Evolutionary conservation across 2,113 vertebrate species (phyloP), one percentile per base, ranked within the genome.

Genomic region (Mus pahari): DNA sequence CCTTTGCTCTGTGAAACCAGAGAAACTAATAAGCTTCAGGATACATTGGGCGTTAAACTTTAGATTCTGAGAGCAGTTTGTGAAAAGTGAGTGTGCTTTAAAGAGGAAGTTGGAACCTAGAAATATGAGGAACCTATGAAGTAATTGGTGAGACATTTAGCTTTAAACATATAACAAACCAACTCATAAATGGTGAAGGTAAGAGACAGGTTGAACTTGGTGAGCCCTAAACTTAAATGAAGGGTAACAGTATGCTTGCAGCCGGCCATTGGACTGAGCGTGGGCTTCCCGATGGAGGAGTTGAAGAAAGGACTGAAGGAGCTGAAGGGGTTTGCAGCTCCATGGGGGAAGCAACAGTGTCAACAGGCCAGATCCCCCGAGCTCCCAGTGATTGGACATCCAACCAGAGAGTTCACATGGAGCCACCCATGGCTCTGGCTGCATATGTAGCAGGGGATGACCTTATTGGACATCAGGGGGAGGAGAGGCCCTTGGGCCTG

Each of bases 191-290:
- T 17, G 92, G 36, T 58, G 73, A 91, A 26, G 22, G 28, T 10
- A 62, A 9, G 87, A 82, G 39, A 78, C 7, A 10, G 16, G 19
- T 90, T 97, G 89, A 92, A 89, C 70, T 95, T 71, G 68, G 19
- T 86, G 53, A 66, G 14, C 62, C 4, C 3, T 42, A 75, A 78
- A 92, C 53, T 75, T 86, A 83, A 31, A 92, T 77, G 58, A 88
- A 50, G 3, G 26, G 58, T 19, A 70, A 28, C 58, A 74, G 55
- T 13, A 19, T 62, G 70, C 36, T 19, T 5, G 17, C 58, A 58
- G 58, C 17, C 58, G 20, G 17, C 17, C 58, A 58, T 20, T 58
- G 58, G 58, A 58, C 58, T 58, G 58, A 58, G 17, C 17, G 4
- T 5, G 5, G 17, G 17, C 4, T 58, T 17, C 58, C 58, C 5